Percentiles rank a stretch among this genome's conserved stretches.
Conservation (phyloP, 2,113 vertebrate species). For the Falco punctatus region DNA sequence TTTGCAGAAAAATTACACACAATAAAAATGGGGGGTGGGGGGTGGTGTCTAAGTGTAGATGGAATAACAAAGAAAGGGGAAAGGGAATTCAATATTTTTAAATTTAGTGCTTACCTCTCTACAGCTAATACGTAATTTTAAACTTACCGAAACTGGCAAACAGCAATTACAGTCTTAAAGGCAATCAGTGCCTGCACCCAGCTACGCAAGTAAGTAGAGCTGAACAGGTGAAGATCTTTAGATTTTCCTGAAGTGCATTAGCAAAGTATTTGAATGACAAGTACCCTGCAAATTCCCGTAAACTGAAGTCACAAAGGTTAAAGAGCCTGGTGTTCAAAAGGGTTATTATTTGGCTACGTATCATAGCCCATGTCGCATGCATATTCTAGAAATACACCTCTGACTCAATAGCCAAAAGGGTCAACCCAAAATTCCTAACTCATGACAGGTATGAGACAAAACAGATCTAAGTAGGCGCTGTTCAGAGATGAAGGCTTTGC, state of each 20-base stretch:
- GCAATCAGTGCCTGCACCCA: background rate
- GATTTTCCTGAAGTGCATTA: background rate
- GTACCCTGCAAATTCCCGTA: background rate
- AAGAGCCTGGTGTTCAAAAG: background rate
- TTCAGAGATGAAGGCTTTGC: background rate
- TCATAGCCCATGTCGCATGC: fast-evolving
- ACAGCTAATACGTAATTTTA: background rate
- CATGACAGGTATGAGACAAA: background rate
- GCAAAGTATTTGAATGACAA: background rate
- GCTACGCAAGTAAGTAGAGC: background rate
- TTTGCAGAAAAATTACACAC: background rate
- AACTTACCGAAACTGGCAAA: background rate
- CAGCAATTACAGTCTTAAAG: background rate
- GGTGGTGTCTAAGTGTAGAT: too few species aligned
- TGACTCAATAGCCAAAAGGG: background rate
- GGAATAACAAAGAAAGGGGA: background rate
- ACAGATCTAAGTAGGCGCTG: background rate
- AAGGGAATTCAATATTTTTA: background rate
- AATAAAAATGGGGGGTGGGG: background rate
- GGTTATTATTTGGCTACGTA: background rate
- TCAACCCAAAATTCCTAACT: background rate
- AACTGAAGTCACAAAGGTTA: background rate
- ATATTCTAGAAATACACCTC: background rate
- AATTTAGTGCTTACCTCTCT: background rate
- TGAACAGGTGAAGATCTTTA: background rate